These are phyloP conservation scores for Lasaia peninsularis DNA, from an alignment of 1,140 invertebrate genomes.

Conservation along the genomic window DNA sequence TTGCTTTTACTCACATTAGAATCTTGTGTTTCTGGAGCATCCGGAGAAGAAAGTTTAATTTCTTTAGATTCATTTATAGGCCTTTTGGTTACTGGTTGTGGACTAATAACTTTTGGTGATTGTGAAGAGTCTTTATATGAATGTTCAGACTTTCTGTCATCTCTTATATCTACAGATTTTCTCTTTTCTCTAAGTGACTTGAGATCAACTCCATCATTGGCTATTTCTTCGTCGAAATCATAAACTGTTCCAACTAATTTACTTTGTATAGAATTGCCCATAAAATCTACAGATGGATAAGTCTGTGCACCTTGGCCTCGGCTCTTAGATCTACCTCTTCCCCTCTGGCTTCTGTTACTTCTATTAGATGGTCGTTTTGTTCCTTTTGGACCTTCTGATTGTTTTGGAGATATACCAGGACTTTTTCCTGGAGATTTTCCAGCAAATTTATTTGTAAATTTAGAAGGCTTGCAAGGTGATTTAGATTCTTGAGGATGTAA, in stretches of 20 bases:
- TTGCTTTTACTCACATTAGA: conserved; percentile 40
- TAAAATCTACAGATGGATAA: conserved; percentile 54
- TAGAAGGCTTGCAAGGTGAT: conserved; percentile 80
- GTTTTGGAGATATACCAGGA: conserved; percentile 86
- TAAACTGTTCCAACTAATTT: conserved; percentile 92
- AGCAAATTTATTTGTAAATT: conserved; percentile 80
- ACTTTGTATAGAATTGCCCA: conserved; percentile 80
- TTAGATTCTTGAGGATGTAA: conserved; percentile 75
- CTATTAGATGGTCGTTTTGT: conserved; percentile 76
- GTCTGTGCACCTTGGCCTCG: conserved; percentile 74
- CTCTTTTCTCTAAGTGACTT: conserved; percentile 88
- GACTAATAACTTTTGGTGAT: conserved; percentile 77
- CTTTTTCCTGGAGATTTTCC: conserved; percentile 85
- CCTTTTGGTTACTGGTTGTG: conserved; percentile 55
- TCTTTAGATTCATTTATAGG: conserved; percentile 46
- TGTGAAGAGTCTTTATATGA: conserved; percentile 78
- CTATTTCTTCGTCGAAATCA: conserved; percentile 90
- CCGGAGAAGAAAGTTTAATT: conserved; percentile 43
- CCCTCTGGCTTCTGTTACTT: conserved; percentile 77
- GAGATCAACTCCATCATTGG: conserved; percentile 87
- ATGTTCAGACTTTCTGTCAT: conserved; percentile 80
- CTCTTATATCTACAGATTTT: conserved; percentile 84
- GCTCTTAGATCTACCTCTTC: conserved; percentile 84
- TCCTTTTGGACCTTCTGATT: conserved; percentile 60
- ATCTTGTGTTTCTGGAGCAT: conserved; percentile 35